Percentiles rank a stretch among this genome's conserved stretches.
phyloP scores from a whole-genome alignment of 2,888 invertebrate species.

The Epiblema foenella region DNA sequence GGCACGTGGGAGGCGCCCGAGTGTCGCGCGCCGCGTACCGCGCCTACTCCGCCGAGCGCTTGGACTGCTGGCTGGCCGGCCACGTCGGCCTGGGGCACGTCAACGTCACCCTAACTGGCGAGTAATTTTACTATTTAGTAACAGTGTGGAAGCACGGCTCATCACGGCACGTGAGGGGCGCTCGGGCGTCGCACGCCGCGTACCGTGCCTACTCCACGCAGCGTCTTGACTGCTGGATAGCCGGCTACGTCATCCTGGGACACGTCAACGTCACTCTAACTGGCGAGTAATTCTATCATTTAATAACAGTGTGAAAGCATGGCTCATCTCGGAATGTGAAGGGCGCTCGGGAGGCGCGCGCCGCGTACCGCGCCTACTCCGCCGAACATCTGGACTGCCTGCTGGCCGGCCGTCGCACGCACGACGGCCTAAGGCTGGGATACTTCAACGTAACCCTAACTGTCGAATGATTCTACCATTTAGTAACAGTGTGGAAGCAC shows the following conservation, averaged over 20 bases:
- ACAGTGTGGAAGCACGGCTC: slow-evolving; percentile 87
- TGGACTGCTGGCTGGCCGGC: slow-evolving; percentile 95
- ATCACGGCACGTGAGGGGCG: slow-evolving; percentile 96
- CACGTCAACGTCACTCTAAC: slow-evolving; percentile 97
- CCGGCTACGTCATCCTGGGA: slow-evolving; percentile 95
- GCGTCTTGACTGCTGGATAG: slow-evolving; percentile 94
- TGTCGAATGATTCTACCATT: slow-evolving; percentile 84
- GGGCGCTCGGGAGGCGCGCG: slow-evolving; percentile 54
- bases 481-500: neutral
- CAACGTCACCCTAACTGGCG: slow-evolving; percentile 96
- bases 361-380: slow-evolving; percentile 96
- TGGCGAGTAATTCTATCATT: slow-evolving; percentile 84
- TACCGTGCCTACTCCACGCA: slow-evolving; percentile 96
- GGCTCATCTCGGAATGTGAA: slow-evolving; percentile 78
- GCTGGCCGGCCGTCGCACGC: slow-evolving; percentile 95
- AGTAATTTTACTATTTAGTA: slow-evolving; percentile 73
- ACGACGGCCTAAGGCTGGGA: slow-evolving; percentile 95
- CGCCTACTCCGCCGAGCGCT: slow-evolving; percentile 94
- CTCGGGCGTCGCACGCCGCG: slow-evolving; percentile 89
- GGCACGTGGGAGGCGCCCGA: slow-evolving; percentile 96
- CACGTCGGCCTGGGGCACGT: slow-evolving; percentile 97
- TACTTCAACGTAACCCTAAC: slow-evolving; percentile 97
- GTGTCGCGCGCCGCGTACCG: slow-evolving; percentile 91
- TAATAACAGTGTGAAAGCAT: slow-evolving; percentile 63
- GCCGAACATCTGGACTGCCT: slow-evolving; percentile 94